Evolutionary conservation across 2,888 invertebrate genomes (phyloP).

Genomic region (Thymelicus lineola): DNA sequence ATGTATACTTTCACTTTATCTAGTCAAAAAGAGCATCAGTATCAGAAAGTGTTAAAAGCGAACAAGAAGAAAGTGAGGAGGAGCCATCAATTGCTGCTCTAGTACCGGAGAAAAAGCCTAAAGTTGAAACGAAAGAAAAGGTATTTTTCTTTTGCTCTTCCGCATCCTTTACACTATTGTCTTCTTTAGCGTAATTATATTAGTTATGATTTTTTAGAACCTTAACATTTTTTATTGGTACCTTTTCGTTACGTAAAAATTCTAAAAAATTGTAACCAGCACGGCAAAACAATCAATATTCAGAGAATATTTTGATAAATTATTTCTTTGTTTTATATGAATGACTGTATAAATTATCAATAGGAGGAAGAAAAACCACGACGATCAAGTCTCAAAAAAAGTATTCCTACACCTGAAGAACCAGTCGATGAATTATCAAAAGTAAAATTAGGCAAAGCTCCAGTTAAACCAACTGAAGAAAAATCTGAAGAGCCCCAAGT

Average conservation of each 20-base stretch:
- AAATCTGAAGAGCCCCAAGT: conserved; percentile 70
- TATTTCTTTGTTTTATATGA: too few relatives aligned
- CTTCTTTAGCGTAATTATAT: background rate
- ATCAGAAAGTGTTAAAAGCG: conserved; percentile 74
- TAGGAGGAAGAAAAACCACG: conserved; percentile 73
- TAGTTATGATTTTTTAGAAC: background rate
- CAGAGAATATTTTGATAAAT: too few relatives aligned
- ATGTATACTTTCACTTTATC: conserved; percentile 39
- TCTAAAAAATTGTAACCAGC: too few relatives aligned
- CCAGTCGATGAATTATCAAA: conserved; percentile 75
- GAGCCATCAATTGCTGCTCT: conserved; percentile 69
- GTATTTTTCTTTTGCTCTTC: conserved; percentile 45
- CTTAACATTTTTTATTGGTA: too few relatives aligned
- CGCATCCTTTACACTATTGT: background rate
- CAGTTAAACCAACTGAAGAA: conserved; percentile 68
- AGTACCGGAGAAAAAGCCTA: conserved; percentile 69
- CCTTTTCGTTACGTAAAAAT: too few relatives aligned
- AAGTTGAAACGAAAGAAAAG: conserved; percentile 64
- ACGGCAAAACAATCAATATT: background rate
- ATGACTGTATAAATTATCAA: conserved; percentile 7
- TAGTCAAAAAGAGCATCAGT: conserved; percentile 78
- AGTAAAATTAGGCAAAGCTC: conserved; percentile 71
- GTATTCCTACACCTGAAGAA: conserved; percentile 72
- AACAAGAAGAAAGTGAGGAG: conserved; percentile 75
- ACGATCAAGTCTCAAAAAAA: conserved; percentile 74